Base-by-base conservation (phyloP, 2,888 invertebrate species). In the Platypus cylindrus region DNA sequence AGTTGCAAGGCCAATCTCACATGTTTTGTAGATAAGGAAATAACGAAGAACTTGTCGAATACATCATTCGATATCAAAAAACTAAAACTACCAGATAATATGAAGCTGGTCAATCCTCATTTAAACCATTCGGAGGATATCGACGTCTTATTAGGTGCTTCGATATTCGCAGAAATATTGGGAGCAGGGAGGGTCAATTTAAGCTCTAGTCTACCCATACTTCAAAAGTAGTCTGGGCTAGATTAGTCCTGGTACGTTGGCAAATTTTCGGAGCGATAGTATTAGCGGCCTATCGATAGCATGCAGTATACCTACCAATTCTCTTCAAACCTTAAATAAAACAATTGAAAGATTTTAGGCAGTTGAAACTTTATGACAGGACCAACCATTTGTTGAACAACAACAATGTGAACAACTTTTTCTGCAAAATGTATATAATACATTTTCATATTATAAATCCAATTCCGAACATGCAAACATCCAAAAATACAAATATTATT, bases 131-230 rank as follows among this genome's bases (percentile, higher is more conserved):
- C 37, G 3, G n/a, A 12, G 3, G 8, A 28, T 3, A 25, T 37
- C n/a, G 37, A 37, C 12, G n/a, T 37, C 3, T 29, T 37, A 17
- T 13, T 37, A 12, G 33, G 33, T n/a, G 15, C 29, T 7, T 12
- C 17, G n/a, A 31, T 36, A 31, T 31, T 30, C 13, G 17, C 17
- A 15, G 3, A 15, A 4, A 5, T 30, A 30, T 13, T 29, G 11
- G 14, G 11, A 3, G 12, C n/a, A n/a, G 29, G 15, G 12, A 32
- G 30, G 20, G 18, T 34, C 9, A 9, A 5, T 7, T 15, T 34
- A 12, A 29, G 34, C 11, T 3, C n/a, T 17, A 29, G 14, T 15
- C 5, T n/a, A 17, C 29, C 28, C 3, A 18, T 29, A n/a, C 17
- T 34, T 14, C 27, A 26, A 33, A 9, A 26, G 26, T 5, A 33